phyloP scores from a whole-genome alignment of 1,140 invertebrate species.

The Drosophila pseudoobscura region DNA sequence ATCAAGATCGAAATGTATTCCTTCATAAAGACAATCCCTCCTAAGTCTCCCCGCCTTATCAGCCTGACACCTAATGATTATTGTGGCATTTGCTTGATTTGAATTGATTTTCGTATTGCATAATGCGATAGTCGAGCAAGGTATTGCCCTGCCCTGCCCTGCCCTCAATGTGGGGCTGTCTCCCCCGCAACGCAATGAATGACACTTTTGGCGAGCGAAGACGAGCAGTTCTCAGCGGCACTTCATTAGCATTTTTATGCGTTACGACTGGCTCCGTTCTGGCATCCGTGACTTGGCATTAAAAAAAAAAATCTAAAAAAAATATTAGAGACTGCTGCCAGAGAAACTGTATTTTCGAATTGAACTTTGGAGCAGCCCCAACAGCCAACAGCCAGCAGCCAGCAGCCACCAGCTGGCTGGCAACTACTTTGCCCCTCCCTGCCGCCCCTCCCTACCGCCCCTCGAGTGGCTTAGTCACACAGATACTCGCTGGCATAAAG shows the following conservation, averaged over 20 bases:
- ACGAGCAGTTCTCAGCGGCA: slow-evolving; percentile 38
- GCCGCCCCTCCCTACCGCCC: not conserved
- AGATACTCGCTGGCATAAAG: slow-evolving; percentile 5
- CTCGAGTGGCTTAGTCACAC: slow-evolving; percentile 14
- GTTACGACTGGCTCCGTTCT: slow-evolving; percentile 49
- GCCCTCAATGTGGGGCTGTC: slow-evolving; percentile 17
- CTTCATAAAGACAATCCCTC: not conserved
- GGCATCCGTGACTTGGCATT: slow-evolving; percentile 63
- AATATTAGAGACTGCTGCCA: slow-evolving; percentile 24
- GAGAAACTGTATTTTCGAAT: slow-evolving; percentile 33
- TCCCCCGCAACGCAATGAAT: slow-evolving; percentile 12
- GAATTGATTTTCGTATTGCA: slow-evolving; percentile 39
- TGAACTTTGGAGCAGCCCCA: slow-evolving; percentile 42
- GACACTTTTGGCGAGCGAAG: slow-evolving; percentile 17
- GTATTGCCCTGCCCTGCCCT: slow-evolving; percentile 10
- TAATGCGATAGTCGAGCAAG: slow-evolving; percentile 24
- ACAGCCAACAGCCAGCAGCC: too few species aligned
- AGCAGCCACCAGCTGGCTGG: slow-evolving; percentile 26
- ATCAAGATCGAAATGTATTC: too few species aligned
- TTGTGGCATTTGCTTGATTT: not conserved
- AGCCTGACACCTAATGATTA: slow-evolving; percentile 1
- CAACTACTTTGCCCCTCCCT: slow-evolving; percentile 15
- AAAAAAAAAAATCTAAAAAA: slow-evolving; percentile 33
- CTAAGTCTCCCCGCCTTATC: too few species aligned
- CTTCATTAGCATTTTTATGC: slow-evolving; percentile 63